Evolutionary conservation across 1,140 invertebrate species (phyloP), one percentile per base, ranked within the genome.

Genomic region (Cydia strobilella): DNA sequence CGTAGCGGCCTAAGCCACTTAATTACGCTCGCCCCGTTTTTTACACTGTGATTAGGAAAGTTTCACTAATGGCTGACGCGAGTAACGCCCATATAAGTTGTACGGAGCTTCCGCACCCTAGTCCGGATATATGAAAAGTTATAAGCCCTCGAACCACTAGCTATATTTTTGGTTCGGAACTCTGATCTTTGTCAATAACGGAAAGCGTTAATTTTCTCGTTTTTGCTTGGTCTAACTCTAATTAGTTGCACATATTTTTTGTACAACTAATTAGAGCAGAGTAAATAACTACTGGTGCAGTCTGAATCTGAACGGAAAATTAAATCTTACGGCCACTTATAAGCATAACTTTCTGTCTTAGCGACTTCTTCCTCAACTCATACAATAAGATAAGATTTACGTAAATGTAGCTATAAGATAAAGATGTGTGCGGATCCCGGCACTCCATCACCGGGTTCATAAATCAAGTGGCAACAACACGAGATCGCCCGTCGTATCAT

Each of bases 401-500:
- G 15, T 13, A 48, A 48, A 31, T 31, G 5, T 31, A 31, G 3
- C 48, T 51, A 51, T 18, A 20, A 54, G 51, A 54, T 54, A 54
- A 54, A 54, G 51, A 18, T 54, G 51, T 54, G 51, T 59, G 6
- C 10, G 2, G 54, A 45, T 42, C 12, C 35, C 13, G 23, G 54
- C 54, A 59, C 54, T 59, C 54, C 54, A 23, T 59, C 54, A 69
- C 27, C n/a, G 25, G 31, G 6, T 39, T 13, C 35, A 69, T 69
- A 69, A 69, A 69, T 69, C 65, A 69, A 69, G 65, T 10, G 31
- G 31, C 65, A 69, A 69, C 65, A 69, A 69, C 65, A 69, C 31
- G 54, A 23, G 54, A 59, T 59, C 31, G 65, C 18, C 65, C 65
- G 63, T n/a, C 15, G 65, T 27, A 18, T 69, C 65, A 69, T 69